Evolutionary conservation across 2,113 vertebrate genomes (phyloP).

Genomic region (Melozone crissalis): DNA sequence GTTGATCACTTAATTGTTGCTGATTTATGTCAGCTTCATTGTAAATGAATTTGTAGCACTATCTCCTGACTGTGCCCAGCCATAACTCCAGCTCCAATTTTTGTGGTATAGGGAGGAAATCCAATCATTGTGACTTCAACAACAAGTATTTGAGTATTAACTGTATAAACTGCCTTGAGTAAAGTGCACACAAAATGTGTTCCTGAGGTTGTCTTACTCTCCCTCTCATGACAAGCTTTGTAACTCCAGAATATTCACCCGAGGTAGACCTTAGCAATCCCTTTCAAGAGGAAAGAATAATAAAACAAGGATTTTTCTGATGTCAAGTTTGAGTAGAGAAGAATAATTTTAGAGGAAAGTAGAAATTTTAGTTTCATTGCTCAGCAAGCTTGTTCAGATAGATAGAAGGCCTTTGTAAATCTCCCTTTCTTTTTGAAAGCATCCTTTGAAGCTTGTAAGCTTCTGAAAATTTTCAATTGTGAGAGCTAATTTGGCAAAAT

Average conservation of each 20-base stretch:
- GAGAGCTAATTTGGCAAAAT: slow-evolving; percentile 1
- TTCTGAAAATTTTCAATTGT: not conserved
- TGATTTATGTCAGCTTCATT: not conserved
- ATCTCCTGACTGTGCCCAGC: not conserved
- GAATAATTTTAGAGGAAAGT: not conserved
- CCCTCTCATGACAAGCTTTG: not conserved
- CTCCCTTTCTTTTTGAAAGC: not conserved
- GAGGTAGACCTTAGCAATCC: not conserved
- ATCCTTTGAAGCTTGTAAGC: not conserved
- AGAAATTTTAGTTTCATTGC: not conserved
- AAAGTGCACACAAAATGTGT: not conserved
- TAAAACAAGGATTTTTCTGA: not conserved
- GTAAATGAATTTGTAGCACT: not conserved
- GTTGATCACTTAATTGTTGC: not conserved
- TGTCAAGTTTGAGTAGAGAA: not conserved
- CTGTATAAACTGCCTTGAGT: not conserved
- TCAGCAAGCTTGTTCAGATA: not conserved
- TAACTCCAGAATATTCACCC: not conserved
- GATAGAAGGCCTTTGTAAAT: not conserved
- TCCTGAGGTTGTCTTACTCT: not conserved
- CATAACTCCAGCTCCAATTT: not conserved
- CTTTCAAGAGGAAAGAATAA: not conserved
- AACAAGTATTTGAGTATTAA: not conserved
- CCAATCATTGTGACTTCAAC: not conserved
- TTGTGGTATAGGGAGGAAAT: not conserved